These are phyloP conservation scores for Lumbricus terrestris DNA, from an alignment of 2,888 invertebrate genomes.

Conservation along the genomic window DNA sequence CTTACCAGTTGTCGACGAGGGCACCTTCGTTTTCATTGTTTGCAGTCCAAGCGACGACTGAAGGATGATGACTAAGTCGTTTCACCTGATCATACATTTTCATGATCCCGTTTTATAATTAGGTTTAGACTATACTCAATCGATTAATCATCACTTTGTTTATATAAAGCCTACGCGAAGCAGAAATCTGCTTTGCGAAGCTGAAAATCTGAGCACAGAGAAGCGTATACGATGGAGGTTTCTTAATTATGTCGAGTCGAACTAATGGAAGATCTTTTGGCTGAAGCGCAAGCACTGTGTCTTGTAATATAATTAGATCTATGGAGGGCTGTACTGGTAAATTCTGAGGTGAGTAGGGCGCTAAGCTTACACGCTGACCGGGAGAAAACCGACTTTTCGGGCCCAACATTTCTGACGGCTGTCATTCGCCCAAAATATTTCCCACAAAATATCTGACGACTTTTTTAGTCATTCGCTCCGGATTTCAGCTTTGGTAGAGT, in stretches of 20 bases:
- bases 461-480: too few relatives aligned
- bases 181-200: background rate
- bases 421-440: too few relatives aligned
- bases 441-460: too few relatives aligned
- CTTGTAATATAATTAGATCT: too few relatives aligned
- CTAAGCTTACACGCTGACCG: too few relatives aligned
- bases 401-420: too few relatives aligned
- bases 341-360: too few relatives aligned
- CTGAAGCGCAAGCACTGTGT: background rate
- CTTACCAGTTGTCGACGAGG: conserved; percentile 74
- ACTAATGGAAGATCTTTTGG: background rate
- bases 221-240: background rate
- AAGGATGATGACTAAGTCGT: conserved; percentile 81
- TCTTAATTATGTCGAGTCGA: background rate
- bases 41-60: conserved; percentile 82
- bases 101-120: background rate
- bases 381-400: too few relatives aligned
- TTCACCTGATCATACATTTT: conserved; percentile 59
- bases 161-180: background rate
- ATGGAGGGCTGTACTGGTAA: too few relatives aligned
- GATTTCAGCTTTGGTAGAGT: too few relatives aligned
- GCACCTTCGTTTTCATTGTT: conserved; percentile 97
- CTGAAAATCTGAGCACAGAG: background rate
- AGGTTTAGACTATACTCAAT: background rate
- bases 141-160: background rate